Conservation (phyloP, 92 coral and sea anemone species). For the Actinernus sp. region DNA sequence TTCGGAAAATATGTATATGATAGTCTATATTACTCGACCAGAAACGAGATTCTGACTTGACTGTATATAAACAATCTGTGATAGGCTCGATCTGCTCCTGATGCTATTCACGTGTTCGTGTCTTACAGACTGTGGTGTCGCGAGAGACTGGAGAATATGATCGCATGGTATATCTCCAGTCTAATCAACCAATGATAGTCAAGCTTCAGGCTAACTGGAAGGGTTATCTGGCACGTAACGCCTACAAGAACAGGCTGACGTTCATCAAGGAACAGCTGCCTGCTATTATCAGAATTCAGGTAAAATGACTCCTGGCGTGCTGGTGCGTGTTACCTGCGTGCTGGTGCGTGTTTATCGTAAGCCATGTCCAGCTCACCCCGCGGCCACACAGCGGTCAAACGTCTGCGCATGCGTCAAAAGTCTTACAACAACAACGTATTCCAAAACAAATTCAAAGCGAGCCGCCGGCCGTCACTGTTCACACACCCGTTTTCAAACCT, state of each 20-base stretch:
- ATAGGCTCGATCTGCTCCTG: background rate
- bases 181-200: constrained; percentile 90
- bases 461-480: too few species aligned
- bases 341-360: too few species aligned
- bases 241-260: constrained; percentile 75
- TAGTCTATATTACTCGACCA: too few species aligned
- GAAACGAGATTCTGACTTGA: too few species aligned
- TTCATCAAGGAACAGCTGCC: constrained; percentile 95
- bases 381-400: too few species aligned
- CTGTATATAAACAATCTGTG: background rate
- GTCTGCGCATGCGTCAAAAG: too few species aligned
- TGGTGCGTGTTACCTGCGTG: too few species aligned
- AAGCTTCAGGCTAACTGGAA: constrained; percentile 94
- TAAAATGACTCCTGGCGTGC: constrained; percentile 15
- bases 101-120: background rate
- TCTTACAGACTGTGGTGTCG: constrained; percentile 80
- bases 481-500: too few species aligned
- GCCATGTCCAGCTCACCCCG: too few species aligned
- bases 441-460: too few species aligned
- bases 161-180: constrained; percentile 91
- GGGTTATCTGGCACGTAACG: constrained; percentile 87
- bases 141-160: constrained; percentile 93
- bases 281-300: constrained; percentile 97
- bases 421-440: too few species aligned
- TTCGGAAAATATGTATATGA: too few species aligned